phyloP scores from a whole-genome alignment of 2,113 vertebrate genomes.

The Prochilodus magdalenae region DNA sequence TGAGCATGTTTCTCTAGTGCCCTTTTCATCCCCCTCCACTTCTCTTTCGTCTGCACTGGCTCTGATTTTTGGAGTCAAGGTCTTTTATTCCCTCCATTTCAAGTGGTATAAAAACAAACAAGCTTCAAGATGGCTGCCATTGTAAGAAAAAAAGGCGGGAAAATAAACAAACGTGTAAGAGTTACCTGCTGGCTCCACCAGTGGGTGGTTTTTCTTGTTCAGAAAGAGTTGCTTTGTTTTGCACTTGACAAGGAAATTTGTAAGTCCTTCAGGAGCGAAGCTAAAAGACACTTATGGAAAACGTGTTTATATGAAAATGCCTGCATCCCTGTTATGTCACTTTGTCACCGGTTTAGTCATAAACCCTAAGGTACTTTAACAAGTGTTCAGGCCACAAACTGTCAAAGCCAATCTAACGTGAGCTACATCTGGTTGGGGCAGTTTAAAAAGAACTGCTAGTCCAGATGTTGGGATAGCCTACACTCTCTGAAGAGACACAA shows the following conservation, averaged over 20 bases:
- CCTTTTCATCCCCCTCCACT: background rate
- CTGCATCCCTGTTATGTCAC: constrained; percentile 7
- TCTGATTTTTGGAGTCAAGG: constrained; percentile 62
- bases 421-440: background rate
- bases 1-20: constrained; percentile 31
- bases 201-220: constrained; percentile 20
- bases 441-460: background rate
- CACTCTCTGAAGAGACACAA: background rate
- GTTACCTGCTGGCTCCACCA: constrained; percentile 22
- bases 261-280: constrained; percentile 14
- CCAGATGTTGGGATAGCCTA: background rate
- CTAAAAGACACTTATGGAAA: background rate
- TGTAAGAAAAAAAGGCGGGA: constrained; percentile 59
- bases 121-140: constrained; percentile 42
- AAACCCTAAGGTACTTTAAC: background rate
- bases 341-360: background rate
- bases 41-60: constrained; percentile 15
- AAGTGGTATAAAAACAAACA: constrained; percentile 72
- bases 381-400: background rate
- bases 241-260: constrained; percentile 12
- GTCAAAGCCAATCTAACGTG: constrained; percentile 14
- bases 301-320: background rate
- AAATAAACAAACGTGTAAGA: constrained; percentile 70
- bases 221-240: constrained; percentile 30
- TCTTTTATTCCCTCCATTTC: constrained; percentile 50